Percentiles rank a stretch among this genome's conserved stretches.
Conservation (phyloP, 2,113 vertebrate genomes). For the Rhombomys opimus region DNA sequence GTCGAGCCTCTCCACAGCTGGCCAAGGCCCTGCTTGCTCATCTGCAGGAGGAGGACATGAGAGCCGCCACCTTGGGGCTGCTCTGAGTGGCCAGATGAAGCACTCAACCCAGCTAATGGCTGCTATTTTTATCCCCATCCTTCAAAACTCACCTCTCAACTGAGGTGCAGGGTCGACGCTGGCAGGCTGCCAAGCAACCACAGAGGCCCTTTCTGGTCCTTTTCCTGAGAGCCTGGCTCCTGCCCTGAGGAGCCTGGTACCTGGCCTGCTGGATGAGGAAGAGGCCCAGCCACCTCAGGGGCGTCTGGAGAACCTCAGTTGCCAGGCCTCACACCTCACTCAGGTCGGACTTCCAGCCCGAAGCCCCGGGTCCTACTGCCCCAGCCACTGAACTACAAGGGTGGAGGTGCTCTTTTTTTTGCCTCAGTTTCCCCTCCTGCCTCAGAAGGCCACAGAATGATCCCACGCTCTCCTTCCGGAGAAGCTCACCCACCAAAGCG, state of each 20-base stretch:
- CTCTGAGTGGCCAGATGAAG: background rate
- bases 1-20: background rate
- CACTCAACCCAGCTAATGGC: background rate
- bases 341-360: background rate
- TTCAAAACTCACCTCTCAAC: background rate
- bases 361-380: too few relatives aligned
- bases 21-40: background rate
- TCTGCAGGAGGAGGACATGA: background rate
- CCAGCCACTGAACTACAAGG: background rate
- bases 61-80: background rate
- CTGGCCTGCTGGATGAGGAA: background rate
- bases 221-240: background rate
- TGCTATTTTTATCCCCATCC: slow-evolving; percentile 21
- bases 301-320: background rate
- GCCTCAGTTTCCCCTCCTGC: background rate
- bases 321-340: background rate
- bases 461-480: background rate
- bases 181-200: background rate
- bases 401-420: background rate
- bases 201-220: background rate
- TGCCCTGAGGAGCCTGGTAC: background rate
- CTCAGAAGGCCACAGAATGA: background rate
- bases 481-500: background rate
- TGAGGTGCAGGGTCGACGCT: background rate
- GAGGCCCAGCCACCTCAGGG: background rate